Evolutionary conservation across 2,888 invertebrate genomes (phyloP), one percentile per base, ranked within the genome.

Genomic region (Antheraea yamamai): DNA sequence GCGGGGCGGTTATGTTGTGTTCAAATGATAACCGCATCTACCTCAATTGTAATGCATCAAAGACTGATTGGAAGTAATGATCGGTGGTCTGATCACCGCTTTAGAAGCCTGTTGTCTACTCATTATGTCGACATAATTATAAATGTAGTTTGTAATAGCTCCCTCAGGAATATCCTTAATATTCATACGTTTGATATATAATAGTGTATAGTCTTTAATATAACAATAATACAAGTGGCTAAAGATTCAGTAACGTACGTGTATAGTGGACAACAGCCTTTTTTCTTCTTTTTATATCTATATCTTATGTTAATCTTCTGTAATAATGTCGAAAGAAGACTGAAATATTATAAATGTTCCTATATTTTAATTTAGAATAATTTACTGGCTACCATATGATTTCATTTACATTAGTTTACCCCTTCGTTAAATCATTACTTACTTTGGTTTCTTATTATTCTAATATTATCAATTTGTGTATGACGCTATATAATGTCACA

Each of bases 321-420:
- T 91, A 91, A 91, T 89, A 91, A 91, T 92, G 89, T 92, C 91
- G 86, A 89, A 89, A 84, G 87, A 93, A 94, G 94, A 94, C 94
- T 94, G 94, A 95, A 89, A 90, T 91, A 89, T 92, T 91, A 89
- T 89, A 91, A 91, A 93, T 93, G 95, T 95, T 95, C 95, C 95
- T 95, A 94, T 94, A 93, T 92, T 94, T 92, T 93, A 92, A 90
- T 94, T 95, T 94, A 94, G 93, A 91, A 90, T 94, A 92, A 92
- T 93, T 93, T 93, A 92, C 90, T 91, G 89, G 91, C 90, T 91
- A 90, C 90, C 88, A 87, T 91, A 90, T 66, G 26, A 66, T 90
- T 93, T 93, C 88, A 84, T 92, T 93, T 91, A 90, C 87, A 88
- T 91, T 89, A 89, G 89, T 85, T 91, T 92, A 92, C 88, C 89